Percentiles rank a stretch among this genome's conserved stretches.
Evolutionary conservation across 2,888 invertebrate species (phyloP).

Genomic region (Dichetophora obliterata): DNA sequence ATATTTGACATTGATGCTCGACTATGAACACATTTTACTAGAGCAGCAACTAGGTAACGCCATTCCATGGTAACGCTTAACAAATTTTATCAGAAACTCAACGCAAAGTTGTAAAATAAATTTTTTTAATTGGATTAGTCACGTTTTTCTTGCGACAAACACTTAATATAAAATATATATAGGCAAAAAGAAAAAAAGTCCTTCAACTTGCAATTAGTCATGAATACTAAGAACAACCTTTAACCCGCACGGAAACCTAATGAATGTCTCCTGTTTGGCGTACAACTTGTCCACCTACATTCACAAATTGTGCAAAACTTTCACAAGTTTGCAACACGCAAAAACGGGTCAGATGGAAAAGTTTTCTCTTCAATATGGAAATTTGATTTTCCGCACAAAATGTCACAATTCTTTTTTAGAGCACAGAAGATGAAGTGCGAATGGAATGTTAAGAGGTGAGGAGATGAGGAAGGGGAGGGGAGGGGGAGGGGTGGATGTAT

Average conservation of each 20-base stretch:
- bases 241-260: not conserved
- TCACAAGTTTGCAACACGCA: not conserved
- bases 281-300: not conserved
- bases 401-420: constrained; percentile 9
- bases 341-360: constrained; percentile 27
- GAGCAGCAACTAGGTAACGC: too few species aligned
- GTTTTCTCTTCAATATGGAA: constrained; percentile 19
- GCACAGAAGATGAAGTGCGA: not conserved
- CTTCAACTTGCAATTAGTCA: constrained; percentile 25
- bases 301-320: constrained; percentile 29
- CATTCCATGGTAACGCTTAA: too few species aligned
- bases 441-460: not conserved
- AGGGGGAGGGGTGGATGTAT: not conserved
- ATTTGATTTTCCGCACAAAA: constrained; percentile 29
- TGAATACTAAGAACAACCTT: constrained; percentile 14
- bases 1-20: too few species aligned
- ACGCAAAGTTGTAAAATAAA: not conserved
- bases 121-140: not conserved
- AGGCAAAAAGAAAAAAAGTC: not conserved
- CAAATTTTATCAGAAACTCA: not conserved
- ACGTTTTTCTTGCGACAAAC: not conserved
- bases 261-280: not conserved
- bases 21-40: too few species aligned
- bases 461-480: not conserved
- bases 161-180: constrained; percentile 3